These are phyloP conservation scores for Archilochus colubris DNA, from an alignment of 2,113 vertebrate genomes.

Conservation along the genomic window DNA sequence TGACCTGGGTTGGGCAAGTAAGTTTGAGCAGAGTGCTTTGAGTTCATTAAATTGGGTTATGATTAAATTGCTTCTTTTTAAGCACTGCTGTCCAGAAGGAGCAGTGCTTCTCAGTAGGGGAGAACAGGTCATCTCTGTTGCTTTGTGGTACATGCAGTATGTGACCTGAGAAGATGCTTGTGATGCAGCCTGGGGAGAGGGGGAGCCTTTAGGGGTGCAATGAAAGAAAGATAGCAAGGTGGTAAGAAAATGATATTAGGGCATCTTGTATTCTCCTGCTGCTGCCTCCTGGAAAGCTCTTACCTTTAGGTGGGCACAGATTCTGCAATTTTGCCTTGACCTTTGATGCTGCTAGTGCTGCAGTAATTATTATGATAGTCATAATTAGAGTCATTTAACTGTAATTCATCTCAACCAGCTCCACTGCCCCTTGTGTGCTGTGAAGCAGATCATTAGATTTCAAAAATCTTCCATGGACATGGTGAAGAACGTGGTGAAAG, in stretches of 20 bases:
- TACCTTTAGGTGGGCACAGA: not conserved
- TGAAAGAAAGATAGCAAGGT: not conserved
- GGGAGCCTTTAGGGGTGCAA: accelerated
- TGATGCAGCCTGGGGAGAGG: not conserved
- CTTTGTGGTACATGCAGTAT: not conserved
- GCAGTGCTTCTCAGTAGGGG: not conserved
- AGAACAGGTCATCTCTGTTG: not conserved
- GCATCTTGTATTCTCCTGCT: not conserved
- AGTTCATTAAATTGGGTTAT: not conserved
- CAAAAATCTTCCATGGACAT: not conserved
- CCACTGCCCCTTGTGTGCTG: not conserved
- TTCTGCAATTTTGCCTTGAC: not conserved
- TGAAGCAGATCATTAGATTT: not conserved
- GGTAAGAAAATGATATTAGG: not conserved
- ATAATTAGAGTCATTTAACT: not conserved
- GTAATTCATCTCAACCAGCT: not conserved
- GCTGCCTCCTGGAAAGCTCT: not conserved
- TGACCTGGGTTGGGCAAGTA: not conserved
- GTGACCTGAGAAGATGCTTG: not conserved
- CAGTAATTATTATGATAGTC: not conserved
- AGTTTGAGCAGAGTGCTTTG: not conserved
- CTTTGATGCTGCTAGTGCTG: not conserved
- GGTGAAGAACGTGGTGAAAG: not conserved
- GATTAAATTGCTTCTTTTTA: not conserved
- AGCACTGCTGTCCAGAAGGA: not conserved